Evolutionary conservation across 92 coral and sea anemone genomes (phyloP), one percentile per base, ranked within the genome.

Genomic region (Epizoanthus illoricatus): DNA sequence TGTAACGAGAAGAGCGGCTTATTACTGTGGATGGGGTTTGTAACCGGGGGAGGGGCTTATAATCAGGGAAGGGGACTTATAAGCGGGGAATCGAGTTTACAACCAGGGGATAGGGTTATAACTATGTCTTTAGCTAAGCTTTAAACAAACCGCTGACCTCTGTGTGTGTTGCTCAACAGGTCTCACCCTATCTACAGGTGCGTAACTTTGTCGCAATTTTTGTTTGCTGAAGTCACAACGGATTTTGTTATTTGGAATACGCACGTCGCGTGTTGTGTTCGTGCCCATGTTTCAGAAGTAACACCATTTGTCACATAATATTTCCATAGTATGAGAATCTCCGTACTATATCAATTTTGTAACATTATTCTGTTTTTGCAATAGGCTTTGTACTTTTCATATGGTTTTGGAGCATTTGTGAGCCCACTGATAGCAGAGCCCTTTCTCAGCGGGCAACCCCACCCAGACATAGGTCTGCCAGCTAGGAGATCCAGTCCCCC

Each of bases 381-480:
- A 36, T 36, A 94, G 98, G 94, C 97, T 63, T 80, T 94, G 11
- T 94, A 94, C 86, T 94, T 94, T 56, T 92, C 97, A 0, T 94
- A 94, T 62, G 98, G 98, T 4, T 94, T 94, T 65, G 98, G 98
- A 8, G 98, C 98, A 52, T 94, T 94, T 71, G 91, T 94, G 87
- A 94, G 98, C 90, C 98, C 98, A 10, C 91, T 94, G 55, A 94
- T 94, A 69, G 98, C 98, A 61, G 98, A 94, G 62, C 98, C 98
- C 15, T 94, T 94, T 36, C 98, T 94, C 83, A 94, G 97, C 84
- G 98, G 93, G 36, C 89, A 87, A 62, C 93, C 96, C 33, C 92
- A 94, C 42, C 93, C 93, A 21, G 94, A 92, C 47, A 81, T 90
- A 42, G 87, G 86, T 79, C 84, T 89, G 69, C 82, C 89, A 64